phyloP scores from a whole-genome alignment of 2,888 invertebrate genomes.

The Willowsia nigromaculata region DNA sequence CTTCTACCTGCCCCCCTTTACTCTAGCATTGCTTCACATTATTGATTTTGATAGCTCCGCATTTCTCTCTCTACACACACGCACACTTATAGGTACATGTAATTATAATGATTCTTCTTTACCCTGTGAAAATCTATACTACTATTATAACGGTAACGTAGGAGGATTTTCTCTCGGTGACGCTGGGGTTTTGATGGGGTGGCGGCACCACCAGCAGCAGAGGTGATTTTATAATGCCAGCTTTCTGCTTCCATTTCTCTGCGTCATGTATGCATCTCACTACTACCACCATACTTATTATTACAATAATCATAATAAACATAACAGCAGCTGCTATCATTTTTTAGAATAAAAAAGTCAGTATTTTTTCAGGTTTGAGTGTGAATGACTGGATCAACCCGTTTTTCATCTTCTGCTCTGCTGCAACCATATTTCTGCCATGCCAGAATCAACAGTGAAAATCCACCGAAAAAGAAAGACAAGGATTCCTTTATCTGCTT shows the following conservation, averaged over 20 bases:
- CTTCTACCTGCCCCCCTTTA: neutral
- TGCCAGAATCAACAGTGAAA: neutral
- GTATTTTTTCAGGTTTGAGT: constrained; percentile 34
- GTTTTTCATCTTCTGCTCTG: constrained; percentile 29
- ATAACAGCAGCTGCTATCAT: constrained; percentile 33
- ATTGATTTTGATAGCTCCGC: neutral
- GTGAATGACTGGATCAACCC: constrained; percentile 68
- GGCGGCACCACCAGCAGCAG: neutral
- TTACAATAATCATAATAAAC: constrained; percentile 33
- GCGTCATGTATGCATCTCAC: neutral
- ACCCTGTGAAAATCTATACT: neutral
- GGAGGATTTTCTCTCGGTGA: neutral
- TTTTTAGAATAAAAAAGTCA: constrained; percentile 14
- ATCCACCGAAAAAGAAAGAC: constrained; percentile 27
- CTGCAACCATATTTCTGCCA: neutral
- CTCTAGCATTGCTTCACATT: neutral
- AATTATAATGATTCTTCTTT: neutral
- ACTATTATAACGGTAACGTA: constrained; percentile 18
- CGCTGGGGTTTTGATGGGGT: neutral
- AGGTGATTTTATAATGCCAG: constrained; percentile 17
- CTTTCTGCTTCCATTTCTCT: neutral
- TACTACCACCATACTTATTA: neutral
- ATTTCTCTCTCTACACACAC: neutral
- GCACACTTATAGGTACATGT: neutral
- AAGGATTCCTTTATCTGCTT: neutral